Base-by-base conservation (phyloP, 23 tunicate species). In the Pegea sp. region DNA sequence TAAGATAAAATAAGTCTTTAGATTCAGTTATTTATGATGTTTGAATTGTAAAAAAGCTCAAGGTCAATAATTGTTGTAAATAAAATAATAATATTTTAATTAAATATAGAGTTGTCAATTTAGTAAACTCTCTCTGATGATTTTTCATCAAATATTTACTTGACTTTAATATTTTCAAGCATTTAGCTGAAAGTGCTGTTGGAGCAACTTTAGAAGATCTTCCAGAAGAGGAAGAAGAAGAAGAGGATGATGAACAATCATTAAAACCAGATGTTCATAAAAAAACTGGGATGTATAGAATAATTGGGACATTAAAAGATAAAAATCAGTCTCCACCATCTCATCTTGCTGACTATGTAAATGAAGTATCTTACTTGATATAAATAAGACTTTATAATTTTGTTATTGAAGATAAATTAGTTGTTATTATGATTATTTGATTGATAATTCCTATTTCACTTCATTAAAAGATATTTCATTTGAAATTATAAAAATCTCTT, bases 271-370 rank as follows among this genome's bases (percentile, higher is more conserved):
- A 38, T 38, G 84, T 73, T 44, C 80, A 67, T n/a, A 63, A 52
- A 30, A 84, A 84, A 52, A 84, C 73, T 53, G 95, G 95, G 30
- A 52, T 73, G 4, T 84, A 84, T 54, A 56, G 95, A 30, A 63
- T 84, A 18, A 63, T 84, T 42, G 95, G 95, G 22, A 84, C 95
- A n/a, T 44, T 84, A 31, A 84, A 84, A 68, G 84, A 84, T 44
- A 81, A 75, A n/a, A 68, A 57, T 48, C 52, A 70, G 11, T 68
- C 58, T 28, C 84, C 81, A 5, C 80, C 95, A 33, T 50, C 62
- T 25, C 66, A 49, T 84, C 63, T 84, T 2, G 34, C 76, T 33
- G 86, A 84, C 56, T 49, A 68, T 58, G 62, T 84, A 27, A 68
- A 52, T 63, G 95, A 57, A 60, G 93, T 61, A 4, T 4, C 4